Evolutionary conservation across 2,888 invertebrate species (phyloP), one percentile per base, ranked within the genome.

Genomic region (Drosophila pegasa): DNA sequence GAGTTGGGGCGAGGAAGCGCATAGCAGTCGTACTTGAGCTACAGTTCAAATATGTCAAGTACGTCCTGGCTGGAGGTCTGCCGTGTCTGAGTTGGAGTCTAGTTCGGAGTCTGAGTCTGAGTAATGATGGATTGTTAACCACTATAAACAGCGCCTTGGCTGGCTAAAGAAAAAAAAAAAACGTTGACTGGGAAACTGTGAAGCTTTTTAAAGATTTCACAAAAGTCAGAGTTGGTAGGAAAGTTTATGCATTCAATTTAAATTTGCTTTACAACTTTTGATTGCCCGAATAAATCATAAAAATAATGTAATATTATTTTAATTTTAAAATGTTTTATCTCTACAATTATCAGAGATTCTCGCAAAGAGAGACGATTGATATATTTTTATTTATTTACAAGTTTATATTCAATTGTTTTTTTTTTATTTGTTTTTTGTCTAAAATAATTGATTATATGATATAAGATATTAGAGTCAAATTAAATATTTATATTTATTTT

Each of bases 11-110:
- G 25, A 12, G 25, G 29, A 7, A 29, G 37, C 22, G 37, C 33
- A 47, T 51, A 48, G 43, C 16, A 50, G 52, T 55, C 50, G 25
- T 16, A 35, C 43, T 66, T 71, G 43, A 50, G 64, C 51, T 52
- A 69, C 68, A 74, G 67, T 66, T 76, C 54, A 76, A 70, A 77
- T 80, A 76, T 83, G 79, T 83, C 79, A 80, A 80, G 84, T 66
- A 50, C 37, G 40, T 51, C 25, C 62, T 56, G 47, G 43, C 55
- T 40, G 14, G 52, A 51, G 38, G 33, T 62, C 64, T 40, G 58
- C n/a, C n/a, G 52, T 20, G 52, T 50, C 50, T 50, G 35, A 25
- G 50, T 22, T 20, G 35, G 25, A 16, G 31, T 27, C 52, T 27
- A 16, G 12, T 20, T 31, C 40, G 29, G 25, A 38, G 9, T 60